A percentile compares a stretch with the other conserved stretches of the same genome.
Conservation (phyloP, 2,888 invertebrate species). For the Cheilosia vernalis region DNA sequence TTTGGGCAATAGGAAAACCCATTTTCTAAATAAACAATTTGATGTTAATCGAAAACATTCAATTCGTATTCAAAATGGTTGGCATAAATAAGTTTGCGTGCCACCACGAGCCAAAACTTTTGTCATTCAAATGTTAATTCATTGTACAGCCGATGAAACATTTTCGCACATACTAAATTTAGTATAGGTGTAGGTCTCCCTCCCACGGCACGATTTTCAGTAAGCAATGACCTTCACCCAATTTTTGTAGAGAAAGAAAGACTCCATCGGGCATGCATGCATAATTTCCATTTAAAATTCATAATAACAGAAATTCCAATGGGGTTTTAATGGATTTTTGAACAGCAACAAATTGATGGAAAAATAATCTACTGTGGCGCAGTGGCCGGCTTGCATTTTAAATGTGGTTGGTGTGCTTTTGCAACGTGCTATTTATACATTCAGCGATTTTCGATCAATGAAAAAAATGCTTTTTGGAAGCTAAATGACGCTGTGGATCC, state of each 20-base stretch:
- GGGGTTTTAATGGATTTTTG: constrained; percentile 45
- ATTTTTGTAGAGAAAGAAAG: neutral
- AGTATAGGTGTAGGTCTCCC: neutral
- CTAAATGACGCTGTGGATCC: too few relatives aligned
- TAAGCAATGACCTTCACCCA: constrained; percentile 66
- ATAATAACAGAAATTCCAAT: constrained; percentile 40
- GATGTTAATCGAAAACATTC: neutral
- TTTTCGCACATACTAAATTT: constrained; percentile 25
- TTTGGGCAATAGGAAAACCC: neutral
- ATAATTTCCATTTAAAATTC: constrained; percentile 49
- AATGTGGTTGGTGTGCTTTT: constrained; percentile 4
- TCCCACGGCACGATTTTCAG: constrained; percentile 1
- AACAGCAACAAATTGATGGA: constrained; percentile 54
- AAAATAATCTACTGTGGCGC: constrained; percentile 31
- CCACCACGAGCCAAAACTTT: constrained; percentile 10
- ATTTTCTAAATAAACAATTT: neutral
- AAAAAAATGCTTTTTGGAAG: neutral
- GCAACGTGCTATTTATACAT: neutral
- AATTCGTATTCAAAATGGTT: constrained; percentile 29
- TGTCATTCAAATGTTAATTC: constrained; percentile 55
- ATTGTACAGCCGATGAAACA: constrained; percentile 15
- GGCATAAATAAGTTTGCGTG: constrained; percentile 5
- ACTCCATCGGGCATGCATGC: constrained; percentile 4
- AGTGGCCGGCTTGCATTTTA: neutral
- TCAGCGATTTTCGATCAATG: neutral